phyloP scores from a whole-genome alignment of 2,888 invertebrate species.

The Drosophila atripex region DNA sequence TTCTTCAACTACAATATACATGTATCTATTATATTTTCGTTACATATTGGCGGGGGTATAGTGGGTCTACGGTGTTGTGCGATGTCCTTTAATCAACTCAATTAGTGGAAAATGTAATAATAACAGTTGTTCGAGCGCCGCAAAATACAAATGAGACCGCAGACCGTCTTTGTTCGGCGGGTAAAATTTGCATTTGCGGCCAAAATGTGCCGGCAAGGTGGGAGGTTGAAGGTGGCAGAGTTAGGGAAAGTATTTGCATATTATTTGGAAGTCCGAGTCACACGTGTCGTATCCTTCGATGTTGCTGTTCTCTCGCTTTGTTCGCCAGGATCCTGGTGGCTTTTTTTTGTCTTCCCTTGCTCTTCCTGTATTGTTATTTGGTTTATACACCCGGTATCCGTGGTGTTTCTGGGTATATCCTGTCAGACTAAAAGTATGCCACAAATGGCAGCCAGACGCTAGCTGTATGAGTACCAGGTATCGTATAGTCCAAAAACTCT shows the following conservation, averaged over 20 bases:
- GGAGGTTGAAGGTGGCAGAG: conserved; percentile 1
- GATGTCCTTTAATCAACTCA: conserved; percentile 75
- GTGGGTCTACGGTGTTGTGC: conserved; percentile 34
- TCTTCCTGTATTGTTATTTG: conserved; percentile 29
- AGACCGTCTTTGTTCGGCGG: conserved; percentile 43
- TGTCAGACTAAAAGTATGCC: neutral
- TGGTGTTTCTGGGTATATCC: neutral
- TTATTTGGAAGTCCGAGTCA: conserved; percentile 56
- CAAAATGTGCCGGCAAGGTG: conserved; percentile 13
- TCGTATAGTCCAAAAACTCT: neutral
- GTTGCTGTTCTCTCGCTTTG: conserved; percentile 11
- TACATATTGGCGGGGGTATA: neutral
- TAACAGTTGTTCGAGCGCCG: conserved; percentile 59
- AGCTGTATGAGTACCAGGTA: neutral
- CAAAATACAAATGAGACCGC: conserved; percentile 62
- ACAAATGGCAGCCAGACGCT: neutral
- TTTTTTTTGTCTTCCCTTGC: conserved; percentile 48
- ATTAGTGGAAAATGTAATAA: conserved; percentile 71
- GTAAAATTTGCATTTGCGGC: conserved; percentile 65
- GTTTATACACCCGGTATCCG: conserved; percentile 1
- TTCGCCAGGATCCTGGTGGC: conserved; percentile 51
- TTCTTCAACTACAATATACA: neutral
- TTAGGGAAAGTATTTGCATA: conserved; percentile 70
- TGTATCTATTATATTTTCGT: neutral
- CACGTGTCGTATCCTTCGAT: conserved; percentile 31